phyloP scores from a whole-genome alignment of 30 jellyfish, hydroid and myxozoan genomes.

The Hydractinia symbiolongicarpus region DNA sequence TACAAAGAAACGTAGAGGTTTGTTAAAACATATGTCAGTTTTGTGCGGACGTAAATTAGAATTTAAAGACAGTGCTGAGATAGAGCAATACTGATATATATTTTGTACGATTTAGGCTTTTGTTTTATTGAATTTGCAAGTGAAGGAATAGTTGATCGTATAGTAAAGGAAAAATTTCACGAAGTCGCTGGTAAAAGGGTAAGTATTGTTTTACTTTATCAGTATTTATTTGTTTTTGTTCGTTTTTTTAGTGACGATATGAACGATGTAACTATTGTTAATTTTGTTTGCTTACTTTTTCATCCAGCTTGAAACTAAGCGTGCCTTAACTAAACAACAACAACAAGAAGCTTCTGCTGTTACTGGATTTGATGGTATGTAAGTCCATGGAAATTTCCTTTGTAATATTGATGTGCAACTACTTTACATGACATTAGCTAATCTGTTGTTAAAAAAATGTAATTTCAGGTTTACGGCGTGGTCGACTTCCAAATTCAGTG shows the following conservation, averaged over 20 bases:
- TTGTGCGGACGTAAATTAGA: background rate
- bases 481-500: background rate
- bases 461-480: slow-evolving; percentile 10
- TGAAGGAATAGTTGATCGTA: slow-evolving; percentile 82
- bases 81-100: background rate
- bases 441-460: background rate
- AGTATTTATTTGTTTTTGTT: background rate
- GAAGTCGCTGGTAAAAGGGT: slow-evolving; percentile 57
- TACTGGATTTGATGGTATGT: background rate
- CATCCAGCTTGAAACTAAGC: slow-evolving; percentile 40
- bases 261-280: background rate
- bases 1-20: slow-evolving; percentile 52
- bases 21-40: too few species aligned
- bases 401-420: background rate
- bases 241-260: background rate
- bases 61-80: background rate
- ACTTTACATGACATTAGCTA: background rate
- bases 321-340: slow-evolving; percentile 39
- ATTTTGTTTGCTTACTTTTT: background rate
- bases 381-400: background rate
- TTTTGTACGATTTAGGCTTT: slow-evolving; percentile 51
- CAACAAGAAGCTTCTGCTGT: slow-evolving; percentile 23
- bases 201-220: background rate
- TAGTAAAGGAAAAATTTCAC: slow-evolving; percentile 72
- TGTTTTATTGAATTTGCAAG: slow-evolving; percentile 87